Evolutionary conservation across 2,113 vertebrate species (phyloP).

Genomic region (Sapayoa aenigma): DNA sequence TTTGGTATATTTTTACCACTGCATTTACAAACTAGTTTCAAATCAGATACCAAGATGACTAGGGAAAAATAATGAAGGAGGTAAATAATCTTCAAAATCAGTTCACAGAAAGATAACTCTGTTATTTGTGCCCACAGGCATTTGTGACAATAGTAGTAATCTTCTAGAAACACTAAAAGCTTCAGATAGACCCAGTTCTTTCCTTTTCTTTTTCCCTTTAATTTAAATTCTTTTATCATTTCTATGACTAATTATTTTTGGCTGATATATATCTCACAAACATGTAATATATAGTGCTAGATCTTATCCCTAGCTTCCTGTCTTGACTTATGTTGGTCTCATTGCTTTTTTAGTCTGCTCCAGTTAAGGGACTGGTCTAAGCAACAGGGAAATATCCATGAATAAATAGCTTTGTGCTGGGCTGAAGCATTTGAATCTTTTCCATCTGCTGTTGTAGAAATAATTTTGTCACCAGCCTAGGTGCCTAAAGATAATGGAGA

Average conservation of each 20-base stretch:
- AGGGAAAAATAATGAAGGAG: not conserved
- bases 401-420: not conserved
- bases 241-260: not conserved
- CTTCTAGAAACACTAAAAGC: not conserved
- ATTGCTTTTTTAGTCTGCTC: not conserved
- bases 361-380: not conserved
- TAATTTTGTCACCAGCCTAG: not conserved
- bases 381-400: not conserved
- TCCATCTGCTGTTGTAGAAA: not conserved
- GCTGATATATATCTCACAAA: not conserved
- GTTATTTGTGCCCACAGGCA: not conserved
- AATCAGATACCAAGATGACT: not conserved
- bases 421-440: not conserved
- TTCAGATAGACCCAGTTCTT: not conserved
- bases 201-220: not conserved
- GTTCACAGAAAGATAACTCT: not conserved
- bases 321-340: not conserved
- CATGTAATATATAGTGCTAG: not conserved
- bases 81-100: not conserved
- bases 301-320: not conserved
- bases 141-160: not conserved
- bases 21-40: not conserved
- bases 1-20: not conserved
- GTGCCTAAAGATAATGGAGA: not conserved
- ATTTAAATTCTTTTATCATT: not conserved